These are phyloP conservation scores for Dreissena polymorpha DNA, from an alignment of 1,140 invertebrate species.

Conservation along the genomic window DNA sequence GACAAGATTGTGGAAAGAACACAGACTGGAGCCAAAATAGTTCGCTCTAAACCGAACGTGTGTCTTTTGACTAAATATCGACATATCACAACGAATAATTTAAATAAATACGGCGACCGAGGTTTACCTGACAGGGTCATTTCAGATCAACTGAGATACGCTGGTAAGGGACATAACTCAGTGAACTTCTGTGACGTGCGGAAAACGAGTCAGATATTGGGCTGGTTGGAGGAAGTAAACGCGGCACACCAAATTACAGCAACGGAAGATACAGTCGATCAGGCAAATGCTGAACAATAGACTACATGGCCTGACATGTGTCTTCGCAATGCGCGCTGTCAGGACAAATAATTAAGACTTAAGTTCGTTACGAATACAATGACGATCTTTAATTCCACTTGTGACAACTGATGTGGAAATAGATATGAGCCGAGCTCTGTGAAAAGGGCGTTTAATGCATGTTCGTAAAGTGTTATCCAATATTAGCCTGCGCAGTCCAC, in stretches of 20 bases:
- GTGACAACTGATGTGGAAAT: too few species aligned
- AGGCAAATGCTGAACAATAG: too few species aligned
- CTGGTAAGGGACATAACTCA: not conserved
- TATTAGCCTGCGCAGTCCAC: too few species aligned
- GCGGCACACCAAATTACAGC: not conserved
- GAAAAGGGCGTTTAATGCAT: too few species aligned
- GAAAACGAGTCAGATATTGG: conserved; percentile 46
- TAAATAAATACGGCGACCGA: conserved; percentile 30
- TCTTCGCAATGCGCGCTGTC: too few species aligned
- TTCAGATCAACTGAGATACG: too few species aligned
- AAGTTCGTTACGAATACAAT: too few species aligned
- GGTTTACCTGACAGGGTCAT: not conserved
- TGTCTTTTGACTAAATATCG: conserved; percentile 47
- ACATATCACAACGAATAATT: conserved; percentile 43
- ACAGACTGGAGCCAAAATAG: conserved; percentile 38
- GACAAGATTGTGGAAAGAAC: conserved; percentile 22
- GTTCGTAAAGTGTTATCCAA: too few species aligned
- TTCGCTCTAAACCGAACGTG: conserved; percentile 34
- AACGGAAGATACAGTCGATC: not conserved
- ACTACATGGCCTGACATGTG: too few species aligned
- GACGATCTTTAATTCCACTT: too few species aligned
- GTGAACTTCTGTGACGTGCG: conserved; percentile 33
- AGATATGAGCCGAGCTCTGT: too few species aligned
- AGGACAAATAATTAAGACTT: too few species aligned
- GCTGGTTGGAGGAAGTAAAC: conserved; percentile 37